Evolutionary conservation across 2,797 vertebrate genomes (phyloP).

Genomic region (Eulemur rubriventer): DNA sequence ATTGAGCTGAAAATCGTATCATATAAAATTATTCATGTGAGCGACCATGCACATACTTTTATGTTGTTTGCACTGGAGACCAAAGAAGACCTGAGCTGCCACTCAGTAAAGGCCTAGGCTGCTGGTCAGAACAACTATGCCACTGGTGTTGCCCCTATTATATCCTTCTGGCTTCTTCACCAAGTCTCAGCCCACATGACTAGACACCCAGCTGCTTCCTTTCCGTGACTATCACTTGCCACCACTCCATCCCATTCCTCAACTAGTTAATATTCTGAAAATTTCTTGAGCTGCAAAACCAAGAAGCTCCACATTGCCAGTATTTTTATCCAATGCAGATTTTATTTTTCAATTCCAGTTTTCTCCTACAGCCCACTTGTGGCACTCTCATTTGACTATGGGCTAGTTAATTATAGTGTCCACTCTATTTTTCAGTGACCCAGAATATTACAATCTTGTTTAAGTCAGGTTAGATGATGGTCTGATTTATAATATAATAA

Average conservation of each 20-base stretch:
- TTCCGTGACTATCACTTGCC: not conserved
- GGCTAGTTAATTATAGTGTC: not conserved
- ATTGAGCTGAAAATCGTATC: not conserved
- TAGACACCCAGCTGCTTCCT: not conserved
- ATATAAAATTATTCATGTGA: not conserved
- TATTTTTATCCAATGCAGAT: not conserved
- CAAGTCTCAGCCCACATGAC: accelerated
- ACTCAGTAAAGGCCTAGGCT: too few species aligned
- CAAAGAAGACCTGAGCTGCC: not conserved
- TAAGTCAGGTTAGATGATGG: not conserved
- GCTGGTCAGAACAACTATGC: not conserved
- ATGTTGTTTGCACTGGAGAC: not conserved
- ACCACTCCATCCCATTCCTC: not conserved
- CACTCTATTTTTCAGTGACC: not conserved
- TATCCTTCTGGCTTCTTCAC: not conserved
- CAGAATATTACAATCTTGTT: not conserved
- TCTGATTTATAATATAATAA: not conserved
- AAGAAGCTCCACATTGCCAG: not conserved
- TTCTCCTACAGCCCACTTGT: not conserved
- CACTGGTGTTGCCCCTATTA: not conserved
- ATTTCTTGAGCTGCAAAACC: not conserved
- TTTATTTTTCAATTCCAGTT: not conserved
- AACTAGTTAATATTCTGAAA: not conserved
- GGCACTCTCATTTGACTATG: not conserved
- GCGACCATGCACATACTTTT: not conserved